phyloP scores from a whole-genome alignment of 2,113 vertebrate genomes.

The Vicugna pacos region DNA sequence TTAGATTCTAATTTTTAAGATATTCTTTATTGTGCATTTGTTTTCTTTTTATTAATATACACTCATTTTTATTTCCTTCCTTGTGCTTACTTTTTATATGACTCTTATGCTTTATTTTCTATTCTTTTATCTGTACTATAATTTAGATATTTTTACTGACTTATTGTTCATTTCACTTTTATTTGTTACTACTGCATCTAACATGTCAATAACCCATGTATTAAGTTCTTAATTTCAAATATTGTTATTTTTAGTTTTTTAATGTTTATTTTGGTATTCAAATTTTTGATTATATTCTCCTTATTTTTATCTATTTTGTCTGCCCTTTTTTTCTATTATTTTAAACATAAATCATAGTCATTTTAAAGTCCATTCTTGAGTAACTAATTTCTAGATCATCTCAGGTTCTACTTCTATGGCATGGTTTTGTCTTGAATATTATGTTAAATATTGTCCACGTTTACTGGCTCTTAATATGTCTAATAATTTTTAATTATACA shows the following conservation, averaged over 20 bases:
- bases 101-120: background rate
- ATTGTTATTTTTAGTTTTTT: background rate
- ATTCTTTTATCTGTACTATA: background rate
- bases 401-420: background rate
- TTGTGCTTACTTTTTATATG: background rate
- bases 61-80: background rate
- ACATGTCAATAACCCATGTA: background rate
- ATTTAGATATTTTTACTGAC: background rate
- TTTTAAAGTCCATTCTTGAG: background rate
- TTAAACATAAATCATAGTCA: background rate
- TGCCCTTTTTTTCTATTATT: background rate
- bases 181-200: background rate
- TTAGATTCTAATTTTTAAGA: background rate
- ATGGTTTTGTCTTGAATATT: background rate
- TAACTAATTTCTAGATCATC: background rate
- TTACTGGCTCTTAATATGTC: background rate
- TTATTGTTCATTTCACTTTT: background rate
- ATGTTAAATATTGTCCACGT: background rate
- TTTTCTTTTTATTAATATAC: background rate
- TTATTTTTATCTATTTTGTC: background rate
- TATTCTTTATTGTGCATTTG: background rate
- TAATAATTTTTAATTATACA: background rate
- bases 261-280: background rate
- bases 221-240: background rate
- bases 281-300: background rate